Base-by-base conservation (phyloP, 1,140 invertebrate species). In the Homarus americanus region DNA sequence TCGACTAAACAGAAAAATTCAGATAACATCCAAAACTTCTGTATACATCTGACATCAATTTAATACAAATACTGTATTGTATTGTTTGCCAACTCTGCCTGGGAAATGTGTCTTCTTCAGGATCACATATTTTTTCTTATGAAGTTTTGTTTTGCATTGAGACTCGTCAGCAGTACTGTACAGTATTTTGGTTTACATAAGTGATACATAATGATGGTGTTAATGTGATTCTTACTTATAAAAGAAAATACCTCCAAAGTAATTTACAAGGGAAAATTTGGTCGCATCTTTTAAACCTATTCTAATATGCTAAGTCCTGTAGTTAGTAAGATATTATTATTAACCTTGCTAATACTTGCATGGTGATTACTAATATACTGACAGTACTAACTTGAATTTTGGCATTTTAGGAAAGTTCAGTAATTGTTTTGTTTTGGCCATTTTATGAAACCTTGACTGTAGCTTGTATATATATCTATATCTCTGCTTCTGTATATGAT, bases 331-430 rank as follows among this genome's bases (percentile, higher is more conserved):
- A 78, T 78, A 32, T 73, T 78, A 49, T 44, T n/a, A 49, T 40
- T 78, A 78, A 82, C 28, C 58, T 36, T 84, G 41, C 82, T 84
- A 84, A 84, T 49, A 41, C 41, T 4, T 80, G 58, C 78, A 20
- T 63, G 63, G 69, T 53, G 36, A 72, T 76, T 63, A 83, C 82
- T 90, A 90, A 90, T 90, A 49, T 82, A 90, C 72, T 90, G 72
- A 90, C 87, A 66, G 15, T 63, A 83, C 72, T 63, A 83, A 83
- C 44, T 36, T 32, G 32, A 40, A 4, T 32, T 69, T 7, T 32
- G 63, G 12, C 63, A 28, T 32, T 32, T 69, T 69, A 69, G 63
- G 63, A 32, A 32, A 24, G 24, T 69, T 32, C 63, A 32, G n/a
- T 49, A 7, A 5, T 49, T 49, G 5, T 69, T 28, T n/a, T 41